A percentile compares a stretch with the other conserved stretches of the same genome.
Conservation (phyloP, 2,888 invertebrate species). For the Unio delphinus region DNA sequence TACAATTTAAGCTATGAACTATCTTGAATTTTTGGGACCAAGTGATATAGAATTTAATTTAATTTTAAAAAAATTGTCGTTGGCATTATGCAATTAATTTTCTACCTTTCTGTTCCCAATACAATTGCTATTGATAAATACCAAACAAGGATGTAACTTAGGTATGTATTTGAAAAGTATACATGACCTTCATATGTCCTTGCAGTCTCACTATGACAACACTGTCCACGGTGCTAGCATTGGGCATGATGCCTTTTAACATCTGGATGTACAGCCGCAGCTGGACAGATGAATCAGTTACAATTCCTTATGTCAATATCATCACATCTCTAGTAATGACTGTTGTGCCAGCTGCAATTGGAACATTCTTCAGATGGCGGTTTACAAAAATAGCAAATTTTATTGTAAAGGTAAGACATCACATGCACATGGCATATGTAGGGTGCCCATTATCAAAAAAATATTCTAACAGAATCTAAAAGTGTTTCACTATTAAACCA, state of each 20-base stretch:
- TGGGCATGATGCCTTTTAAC: slow-evolving; percentile 64
- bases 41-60: not conserved
- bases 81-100: not conserved
- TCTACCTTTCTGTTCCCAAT: too few species aligned
- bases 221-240: slow-evolving; percentile 54
- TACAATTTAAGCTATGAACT: too few species aligned
- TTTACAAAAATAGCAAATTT: slow-evolving; percentile 46
- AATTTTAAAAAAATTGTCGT: not conserved
- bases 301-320: slow-evolving; percentile 60
- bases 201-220: slow-evolving; percentile 64
- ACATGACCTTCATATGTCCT: not conserved
- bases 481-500: too few species aligned
- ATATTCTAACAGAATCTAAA: too few species aligned
- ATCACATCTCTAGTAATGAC: slow-evolving; percentile 53
- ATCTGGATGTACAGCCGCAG: slow-evolving; percentile 58
- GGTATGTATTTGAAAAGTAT: not conserved
- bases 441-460: too few species aligned
- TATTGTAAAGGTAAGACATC: slow-evolving; percentile 53
- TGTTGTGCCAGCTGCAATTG: slow-evolving; percentile 51
- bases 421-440: not conserved
- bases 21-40: too few species aligned
- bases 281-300: slow-evolving; percentile 47
- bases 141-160: not conserved
- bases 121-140: too few species aligned
- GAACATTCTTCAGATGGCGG: slow-evolving; percentile 53